Evolutionary conservation across 2,888 invertebrate genomes (phyloP).

Genomic region (Bellardia pandia): DNA sequence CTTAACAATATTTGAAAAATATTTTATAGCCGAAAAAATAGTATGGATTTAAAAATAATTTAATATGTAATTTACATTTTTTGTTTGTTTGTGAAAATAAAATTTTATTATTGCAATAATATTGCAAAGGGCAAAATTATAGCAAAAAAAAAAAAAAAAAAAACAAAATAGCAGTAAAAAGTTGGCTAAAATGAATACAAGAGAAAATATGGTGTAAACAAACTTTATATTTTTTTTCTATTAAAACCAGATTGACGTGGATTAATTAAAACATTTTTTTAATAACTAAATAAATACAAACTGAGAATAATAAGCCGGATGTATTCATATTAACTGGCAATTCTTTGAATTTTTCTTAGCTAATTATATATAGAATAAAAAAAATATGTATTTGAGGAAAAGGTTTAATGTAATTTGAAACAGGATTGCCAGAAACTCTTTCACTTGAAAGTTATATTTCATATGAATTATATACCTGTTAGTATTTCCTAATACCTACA

Average conservation of each 20-base stretch:
- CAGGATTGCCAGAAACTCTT: no score
- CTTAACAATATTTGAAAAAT: constrained; percentile 44
- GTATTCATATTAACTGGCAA: background rate
- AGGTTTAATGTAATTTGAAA: no score
- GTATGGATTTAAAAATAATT: constrained; percentile 59
- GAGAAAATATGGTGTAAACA: background rate
- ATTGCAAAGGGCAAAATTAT: constrained; percentile 48
- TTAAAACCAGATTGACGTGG: background rate
- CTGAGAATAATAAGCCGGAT: background rate
- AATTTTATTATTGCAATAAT: constrained; percentile 54
- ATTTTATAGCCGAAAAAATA: constrained; percentile 36
- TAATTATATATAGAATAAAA: background rate
- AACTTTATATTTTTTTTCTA: background rate
- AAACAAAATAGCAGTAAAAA: background rate
- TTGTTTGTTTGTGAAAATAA: constrained; percentile 45
- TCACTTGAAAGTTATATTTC: no score
- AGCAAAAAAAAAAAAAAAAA: constrained; percentile 16
- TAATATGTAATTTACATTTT: constrained; percentile 53
- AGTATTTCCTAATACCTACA: no score
- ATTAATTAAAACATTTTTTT: constrained; percentile 1
- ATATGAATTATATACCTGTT: no score
- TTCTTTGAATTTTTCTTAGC: background rate
- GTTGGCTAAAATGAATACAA: background rate
- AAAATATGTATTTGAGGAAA: background rate
- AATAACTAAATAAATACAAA: background rate